Evolutionary conservation across 2,797 vertebrate species (phyloP).

Genomic region (Melanotaenia nigrans): DNA sequence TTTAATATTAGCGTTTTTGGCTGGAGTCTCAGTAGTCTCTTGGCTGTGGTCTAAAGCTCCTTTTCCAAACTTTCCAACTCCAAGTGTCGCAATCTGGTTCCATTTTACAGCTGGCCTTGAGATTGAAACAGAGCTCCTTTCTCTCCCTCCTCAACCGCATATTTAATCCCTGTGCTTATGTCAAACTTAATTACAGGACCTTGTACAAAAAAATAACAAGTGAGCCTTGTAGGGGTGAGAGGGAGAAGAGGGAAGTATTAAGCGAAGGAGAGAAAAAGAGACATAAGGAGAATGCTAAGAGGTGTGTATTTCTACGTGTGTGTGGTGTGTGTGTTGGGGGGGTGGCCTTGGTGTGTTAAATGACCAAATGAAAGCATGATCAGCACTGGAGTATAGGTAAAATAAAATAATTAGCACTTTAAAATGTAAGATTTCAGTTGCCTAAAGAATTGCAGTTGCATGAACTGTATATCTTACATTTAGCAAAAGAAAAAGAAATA

Average conservation of each 20-base stretch:
- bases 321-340: background rate
- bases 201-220: conserved; percentile 99
- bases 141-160: conserved; percentile 93
- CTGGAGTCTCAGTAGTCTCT: conserved; percentile 57
- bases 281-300: conserved; percentile 69
- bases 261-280: conserved; percentile 68
- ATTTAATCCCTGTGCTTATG: conserved; percentile 99
- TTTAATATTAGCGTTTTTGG: conserved; percentile 78
- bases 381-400: conserved; percentile 8
- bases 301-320: conserved; percentile 56
- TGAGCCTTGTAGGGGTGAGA: conserved; percentile 83
- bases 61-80: conserved; percentile 85
- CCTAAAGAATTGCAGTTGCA: background rate
- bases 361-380: conserved; percentile 57
- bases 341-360: conserved; percentile 56
- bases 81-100: conserved; percentile 90
- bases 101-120: conserved; percentile 90
- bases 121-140: conserved; percentile 91
- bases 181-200: conserved; percentile 99
- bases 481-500: background rate
- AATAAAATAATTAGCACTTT: background rate
- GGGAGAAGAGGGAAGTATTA: conserved; percentile 71
- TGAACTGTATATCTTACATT: conserved; percentile 1
- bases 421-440: conserved; percentile 10
- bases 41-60: conserved; percentile 69